Evolutionary conservation across 1,140 invertebrate genomes (phyloP), one percentile per base, ranked within the genome.

Genomic region (Elysia chlorotica): DNA sequence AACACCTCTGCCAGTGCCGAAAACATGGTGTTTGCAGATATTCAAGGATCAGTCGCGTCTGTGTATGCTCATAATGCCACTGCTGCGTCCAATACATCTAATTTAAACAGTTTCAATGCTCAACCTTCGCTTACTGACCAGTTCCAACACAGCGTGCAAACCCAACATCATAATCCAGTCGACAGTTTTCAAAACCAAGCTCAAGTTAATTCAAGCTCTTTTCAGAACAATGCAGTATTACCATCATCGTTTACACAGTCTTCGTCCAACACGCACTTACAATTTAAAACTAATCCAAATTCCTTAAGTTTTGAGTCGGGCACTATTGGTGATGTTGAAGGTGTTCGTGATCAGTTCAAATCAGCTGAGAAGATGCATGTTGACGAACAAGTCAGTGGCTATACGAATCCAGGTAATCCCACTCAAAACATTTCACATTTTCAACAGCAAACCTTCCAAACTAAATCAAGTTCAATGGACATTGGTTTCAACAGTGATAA

Each of bases 311-410:
- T 59, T 0, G 54, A 48, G 3, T 57, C 28, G 30, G 36, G 33
- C 54, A 57, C 59, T 31, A 57, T 69, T 53, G 56, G 38, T 23
- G 35, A 59, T 37, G 53, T 35, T 6, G 25, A 28, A 23, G 2
- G n/a, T 25, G 21, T 21, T 19, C 17, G 23, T 14, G 63, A 19
- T 31, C 69, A 71, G 38, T 62, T 62, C 37, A 71, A 63, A 35
- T 19, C 31, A 30, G 28, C 37, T n/a, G 69, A 71, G 53, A 63
- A 71, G 36, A 71, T 71, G 69, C 57, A 71, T 62, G 38, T 63
- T 21, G 69, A 71, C 53, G 69, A 71, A 30, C 59, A 37, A 19
- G 1, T 4, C 35, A 38, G 41, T 25, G 19, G 30, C 10, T 65
- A 31, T 35, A 19, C 2, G 37, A 33, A 23, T 33, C 41, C 63